phyloP scores from a whole-genome alignment of 2,797 vertebrate species.

The Antennarius maculatus region DNA sequence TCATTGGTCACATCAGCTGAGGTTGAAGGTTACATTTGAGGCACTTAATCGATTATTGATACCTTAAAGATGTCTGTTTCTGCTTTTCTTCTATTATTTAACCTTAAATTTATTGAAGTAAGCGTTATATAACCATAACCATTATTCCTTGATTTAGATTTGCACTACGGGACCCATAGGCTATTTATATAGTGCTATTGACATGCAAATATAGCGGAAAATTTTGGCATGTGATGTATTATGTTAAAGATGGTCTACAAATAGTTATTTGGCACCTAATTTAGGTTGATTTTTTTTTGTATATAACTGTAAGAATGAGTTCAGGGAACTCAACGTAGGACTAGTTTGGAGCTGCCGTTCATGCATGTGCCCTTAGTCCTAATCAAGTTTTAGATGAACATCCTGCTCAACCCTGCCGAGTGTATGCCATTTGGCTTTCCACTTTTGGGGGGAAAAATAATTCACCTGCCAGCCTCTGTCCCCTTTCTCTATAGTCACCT shows the following conservation, averaged over 20 bases:
- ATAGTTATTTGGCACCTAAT: slow-evolving; percentile 6
- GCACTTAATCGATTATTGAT: background rate
- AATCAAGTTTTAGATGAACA: slow-evolving; percentile 71
- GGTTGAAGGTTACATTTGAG: no score
- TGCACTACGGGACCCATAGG: no score
- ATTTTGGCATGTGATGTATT: background rate
- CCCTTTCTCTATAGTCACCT: slow-evolving; percentile 29
- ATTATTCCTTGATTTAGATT: background rate
- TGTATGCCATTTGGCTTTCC: slow-evolving; percentile 71
- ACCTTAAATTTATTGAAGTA: background rate
- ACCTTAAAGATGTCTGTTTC: background rate
- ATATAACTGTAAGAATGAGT: slow-evolving; percentile 5
- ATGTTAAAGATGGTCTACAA: background rate
- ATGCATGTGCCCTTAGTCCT: slow-evolving; percentile 56
- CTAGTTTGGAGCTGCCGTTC: slow-evolving; percentile 55
- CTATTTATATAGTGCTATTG: background rate
- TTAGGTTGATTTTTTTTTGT: slow-evolving; percentile 3
- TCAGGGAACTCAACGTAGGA: slow-evolving; percentile 17
- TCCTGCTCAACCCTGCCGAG: slow-evolving; percentile 64
- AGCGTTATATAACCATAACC: no score
- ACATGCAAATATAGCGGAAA: background rate
- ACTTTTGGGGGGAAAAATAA: slow-evolving; percentile 33
- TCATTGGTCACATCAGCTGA: no score
- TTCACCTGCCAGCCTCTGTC: slow-evolving; percentile 43
- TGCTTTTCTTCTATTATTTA: background rate